A percentile compares a stretch with the other conserved stretches of the same genome.
Conservation (phyloP, 2,888 invertebrate species). For the Esperia sulphurella region DNA sequence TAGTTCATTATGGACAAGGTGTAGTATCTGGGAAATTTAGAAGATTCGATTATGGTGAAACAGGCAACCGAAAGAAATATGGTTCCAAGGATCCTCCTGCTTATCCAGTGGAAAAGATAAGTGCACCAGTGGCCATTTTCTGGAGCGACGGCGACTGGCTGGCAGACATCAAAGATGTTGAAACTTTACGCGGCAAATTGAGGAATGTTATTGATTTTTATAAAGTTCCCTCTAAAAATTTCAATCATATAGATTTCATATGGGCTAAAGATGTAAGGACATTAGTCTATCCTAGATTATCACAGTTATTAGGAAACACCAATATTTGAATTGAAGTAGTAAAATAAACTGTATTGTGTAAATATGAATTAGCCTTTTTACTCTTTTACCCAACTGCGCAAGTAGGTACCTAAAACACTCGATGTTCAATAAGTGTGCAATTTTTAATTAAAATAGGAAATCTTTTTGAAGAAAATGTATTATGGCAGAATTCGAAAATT, state of each 20-base stretch:
- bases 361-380: not conserved
- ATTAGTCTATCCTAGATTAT: constrained; percentile 12
- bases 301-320: constrained; percentile 2
- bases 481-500: too few relatives aligned
- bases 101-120: constrained; percentile 44
- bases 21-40: constrained; percentile 44
- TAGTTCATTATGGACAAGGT: constrained; percentile 76
- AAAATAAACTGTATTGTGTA: not conserved
- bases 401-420: too few relatives aligned
- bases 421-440: too few relatives aligned
- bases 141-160: constrained; percentile 81
- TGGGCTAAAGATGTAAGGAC: constrained; percentile 49
- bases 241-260: constrained; percentile 61
- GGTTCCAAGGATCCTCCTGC: constrained; percentile 40
- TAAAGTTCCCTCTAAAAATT: constrained; percentile 71
- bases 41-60: constrained; percentile 46
- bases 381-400: not conserved
- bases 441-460: too few relatives aligned
- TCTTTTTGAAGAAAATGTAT: too few relatives aligned
- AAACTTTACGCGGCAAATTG: constrained; percentile 68
- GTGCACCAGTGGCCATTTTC: constrained; percentile 51
- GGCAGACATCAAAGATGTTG: constrained; percentile 78
- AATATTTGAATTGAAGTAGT: not conserved
- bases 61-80: constrained; percentile 43
- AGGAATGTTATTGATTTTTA: constrained; percentile 75